Conservation (phyloP, 2,797 vertebrate genomes). For the Taenioides sp. region DNA sequence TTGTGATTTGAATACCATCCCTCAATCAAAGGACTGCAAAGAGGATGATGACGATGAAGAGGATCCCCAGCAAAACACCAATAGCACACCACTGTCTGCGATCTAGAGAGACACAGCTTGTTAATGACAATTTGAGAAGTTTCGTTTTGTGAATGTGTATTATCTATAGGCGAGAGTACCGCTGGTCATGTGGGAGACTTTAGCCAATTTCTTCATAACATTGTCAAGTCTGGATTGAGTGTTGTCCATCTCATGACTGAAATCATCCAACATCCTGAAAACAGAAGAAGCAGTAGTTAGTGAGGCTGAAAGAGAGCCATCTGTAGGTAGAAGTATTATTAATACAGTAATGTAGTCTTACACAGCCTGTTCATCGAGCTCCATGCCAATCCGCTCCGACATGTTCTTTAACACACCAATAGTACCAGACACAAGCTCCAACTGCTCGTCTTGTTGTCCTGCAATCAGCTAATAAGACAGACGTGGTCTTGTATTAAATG, state of each 20-base stretch:
- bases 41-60: slow-evolving; percentile 89
- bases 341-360: slow-evolving; percentile 75
- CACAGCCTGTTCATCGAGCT: slow-evolving; percentile 97
- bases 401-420: slow-evolving; percentile 98
- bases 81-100: slow-evolving; percentile 98
- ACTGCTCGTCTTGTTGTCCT: slow-evolving; percentile 94
- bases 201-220: slow-evolving; percentile 98
- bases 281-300: not conserved
- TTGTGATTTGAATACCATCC: not conserved
- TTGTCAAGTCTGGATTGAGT: slow-evolving; percentile 94
- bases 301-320: not conserved
- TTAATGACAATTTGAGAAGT: not conserved
- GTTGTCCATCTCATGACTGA: slow-evolving; percentile 91
- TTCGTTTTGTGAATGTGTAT: not conserved
- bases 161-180: slow-evolving; percentile 77
- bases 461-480: slow-evolving; percentile 83
- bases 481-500: too few relatives aligned
- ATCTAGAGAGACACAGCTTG: slow-evolving; percentile 74
- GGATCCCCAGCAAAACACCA: slow-evolving; percentile 84
- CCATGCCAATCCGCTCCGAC: slow-evolving; percentile 95
- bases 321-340: not conserved
- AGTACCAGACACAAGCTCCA: slow-evolving; percentile 96
- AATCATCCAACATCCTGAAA: slow-evolving; percentile 94
- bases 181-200: slow-evolving; percentile 98
- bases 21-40: slow-evolving; percentile 87